Base-by-base conservation (phyloP, 2,888 invertebrate species). In the Microctonus hyperodae region DNA sequence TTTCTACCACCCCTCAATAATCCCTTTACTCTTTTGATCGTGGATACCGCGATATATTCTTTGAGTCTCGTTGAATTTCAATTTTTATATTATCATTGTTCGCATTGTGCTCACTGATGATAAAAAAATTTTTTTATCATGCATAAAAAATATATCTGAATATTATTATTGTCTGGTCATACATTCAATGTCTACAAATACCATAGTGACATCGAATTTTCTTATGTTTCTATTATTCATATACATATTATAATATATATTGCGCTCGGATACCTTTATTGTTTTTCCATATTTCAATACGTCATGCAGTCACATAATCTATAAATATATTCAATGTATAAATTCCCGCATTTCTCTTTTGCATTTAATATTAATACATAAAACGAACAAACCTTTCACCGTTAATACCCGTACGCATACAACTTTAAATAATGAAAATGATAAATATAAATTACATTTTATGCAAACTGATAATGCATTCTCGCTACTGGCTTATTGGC, bases 1-100 rank as follows among this genome's bases (percentile, higher is more conserved):
- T 7, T 16, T 16, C 63, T 44, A 50, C 44, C n/a, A n/a, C n/a
- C n/a, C n/a, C n/a, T n/a, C n/a, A n/a, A n/a, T n/a, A n/a, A n/a
- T n/a, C n/a, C 25, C 53, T 56, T 28, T 53, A 28, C 51, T 64
- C 70, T 70, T n/a, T 71, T 71, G 48, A 53, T 67, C 53, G 59
- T 65, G 40, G 31, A 57, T 64, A 28, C 64, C 31, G 28, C 33
- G 22, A 13, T 20, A 44, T 44, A 44, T 44, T n/a, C 16, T 16
- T 16, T 44, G 16, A 6, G 2, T 1, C 16, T 44, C 7, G 44
- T 7, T 16, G 7, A 3, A 44, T 44, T 16, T 16, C 7, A 44
- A 44, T n/a, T 4, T 20, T 44, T 16, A n/a, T 44, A 20, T 16
- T 44, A 44, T 44, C 44, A 7, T 16, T 16, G 6, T 44, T 44